Evolutionary conservation across 2,888 invertebrate species (phyloP).

Genomic region (Tolmerus cingulatus): DNA sequence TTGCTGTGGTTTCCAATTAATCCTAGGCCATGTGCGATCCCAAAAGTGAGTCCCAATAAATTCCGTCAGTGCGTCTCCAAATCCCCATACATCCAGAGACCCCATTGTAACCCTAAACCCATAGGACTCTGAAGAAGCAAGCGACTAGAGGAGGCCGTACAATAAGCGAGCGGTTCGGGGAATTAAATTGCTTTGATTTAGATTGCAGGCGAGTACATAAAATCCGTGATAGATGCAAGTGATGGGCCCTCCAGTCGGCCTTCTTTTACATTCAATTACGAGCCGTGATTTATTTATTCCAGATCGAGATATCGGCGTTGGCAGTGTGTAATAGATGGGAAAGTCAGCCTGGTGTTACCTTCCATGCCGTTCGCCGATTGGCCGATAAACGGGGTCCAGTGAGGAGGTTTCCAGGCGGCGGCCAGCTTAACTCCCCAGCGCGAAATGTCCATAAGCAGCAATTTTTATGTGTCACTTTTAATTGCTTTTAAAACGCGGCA

Average conservation of each 20-base stretch:
- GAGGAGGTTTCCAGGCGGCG: conserved; percentile 2
- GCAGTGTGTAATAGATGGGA: conserved; percentile 37
- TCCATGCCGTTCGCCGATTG: conserved; percentile 15
- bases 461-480: conserved; percentile 22
- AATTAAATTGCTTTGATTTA: conserved; percentile 49
- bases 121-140: conserved; percentile 21
- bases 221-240: conserved; percentile 45
- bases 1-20: not conserved
- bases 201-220: conserved; percentile 46
- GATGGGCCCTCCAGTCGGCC: conserved; percentile 38
- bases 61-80: not conserved
- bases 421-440: not conserved
- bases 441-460: not conserved
- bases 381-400: conserved; percentile 7
- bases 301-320: conserved; percentile 39
- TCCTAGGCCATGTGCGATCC: not conserved
- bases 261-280: conserved; percentile 47
- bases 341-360: conserved; percentile 30
- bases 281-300: conserved; percentile 47
- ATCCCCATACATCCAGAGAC: not conserved
- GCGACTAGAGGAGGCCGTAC: not conserved
- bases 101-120: conserved; percentile 10
- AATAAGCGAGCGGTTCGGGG: conserved; percentile 17
- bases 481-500: not conserved
- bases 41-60: not conserved